phyloP scores from a whole-genome alignment of 2,113 vertebrate species.

The Origma solitaria region DNA sequence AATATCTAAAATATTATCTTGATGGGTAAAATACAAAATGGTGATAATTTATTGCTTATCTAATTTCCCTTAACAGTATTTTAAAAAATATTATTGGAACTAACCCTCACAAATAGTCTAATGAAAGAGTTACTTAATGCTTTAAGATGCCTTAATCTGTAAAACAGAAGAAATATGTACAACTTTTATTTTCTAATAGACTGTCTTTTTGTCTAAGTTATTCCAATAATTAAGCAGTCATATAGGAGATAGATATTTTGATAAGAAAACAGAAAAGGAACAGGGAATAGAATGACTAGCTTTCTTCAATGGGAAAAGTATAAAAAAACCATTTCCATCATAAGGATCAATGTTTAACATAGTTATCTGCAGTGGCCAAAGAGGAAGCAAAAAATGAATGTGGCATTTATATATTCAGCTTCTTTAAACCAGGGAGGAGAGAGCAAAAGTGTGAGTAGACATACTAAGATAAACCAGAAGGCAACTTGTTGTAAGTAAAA shows the following conservation, averaged over 20 bases:
- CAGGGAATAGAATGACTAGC: neutral
- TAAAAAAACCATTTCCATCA: neutral
- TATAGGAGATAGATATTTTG: neutral
- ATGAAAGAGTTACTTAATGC: neutral
- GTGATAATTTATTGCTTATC: neutral
- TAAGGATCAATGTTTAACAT: neutral
- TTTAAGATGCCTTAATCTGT: neutral
- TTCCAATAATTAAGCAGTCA: neutral
- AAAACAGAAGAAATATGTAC: neutral
- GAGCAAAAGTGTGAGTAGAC: neutral
- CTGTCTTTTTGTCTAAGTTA: neutral
- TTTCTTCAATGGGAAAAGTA: neutral
- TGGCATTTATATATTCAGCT: neutral
- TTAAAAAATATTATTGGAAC: fast-evolving
- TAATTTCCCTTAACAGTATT: neutral
- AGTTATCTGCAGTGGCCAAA: neutral
- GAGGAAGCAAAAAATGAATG: neutral
- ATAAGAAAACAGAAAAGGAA: neutral
- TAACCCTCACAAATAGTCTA: neutral
- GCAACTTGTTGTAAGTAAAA: neutral
- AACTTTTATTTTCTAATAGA: neutral
- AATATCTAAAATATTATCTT: neutral
- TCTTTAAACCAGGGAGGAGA: neutral
- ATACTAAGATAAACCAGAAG: neutral
- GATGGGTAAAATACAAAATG: neutral